These are phyloP conservation scores for Vanessa atalanta DNA, from an alignment of 1,140 invertebrate species.

Conservation along the genomic window DNA sequence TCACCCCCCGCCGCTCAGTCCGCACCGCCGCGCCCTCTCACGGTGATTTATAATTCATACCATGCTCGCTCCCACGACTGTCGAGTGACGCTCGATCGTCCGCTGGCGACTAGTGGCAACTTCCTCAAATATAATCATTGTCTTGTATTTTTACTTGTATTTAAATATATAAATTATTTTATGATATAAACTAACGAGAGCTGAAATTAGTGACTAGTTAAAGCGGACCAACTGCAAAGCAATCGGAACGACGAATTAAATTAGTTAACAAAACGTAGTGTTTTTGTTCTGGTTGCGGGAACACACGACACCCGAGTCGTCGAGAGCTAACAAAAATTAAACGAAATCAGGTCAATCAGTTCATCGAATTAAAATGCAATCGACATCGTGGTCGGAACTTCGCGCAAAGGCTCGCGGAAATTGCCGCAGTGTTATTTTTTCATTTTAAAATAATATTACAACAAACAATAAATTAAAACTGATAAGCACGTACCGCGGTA, in stretches of 20 bases:
- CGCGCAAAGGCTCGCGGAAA: neutral
- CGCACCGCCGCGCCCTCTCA: neutral
- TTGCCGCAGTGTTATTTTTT: neutral
- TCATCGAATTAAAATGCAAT: slow-evolving; percentile 8
- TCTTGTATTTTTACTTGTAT: too few relatives aligned
- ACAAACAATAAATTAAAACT: neutral
- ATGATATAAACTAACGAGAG: too few relatives aligned
- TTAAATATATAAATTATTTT: too few relatives aligned
- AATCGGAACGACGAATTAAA: neutral
- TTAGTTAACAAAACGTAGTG: neutral
- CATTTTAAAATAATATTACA: neutral
- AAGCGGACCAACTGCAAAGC: neutral
- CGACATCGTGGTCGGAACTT: neutral
- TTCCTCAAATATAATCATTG: neutral
- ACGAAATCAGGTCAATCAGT: slow-evolving; percentile 11
- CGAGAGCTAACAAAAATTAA: slow-evolving; percentile 7
- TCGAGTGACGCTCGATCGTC: too few relatives aligned
- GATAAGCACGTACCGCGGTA: neutral
- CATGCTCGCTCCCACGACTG: too few relatives aligned
- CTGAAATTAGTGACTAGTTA: neutral
- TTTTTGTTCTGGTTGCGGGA: neutral
- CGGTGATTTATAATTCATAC: slow-evolving; percentile 2
- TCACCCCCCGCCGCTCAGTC: neutral
- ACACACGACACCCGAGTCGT: neutral
- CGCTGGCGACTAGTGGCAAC: neutral